phyloP scores from a whole-genome alignment of 2,888 invertebrate species.

The Brachylomia viminalis region DNA sequence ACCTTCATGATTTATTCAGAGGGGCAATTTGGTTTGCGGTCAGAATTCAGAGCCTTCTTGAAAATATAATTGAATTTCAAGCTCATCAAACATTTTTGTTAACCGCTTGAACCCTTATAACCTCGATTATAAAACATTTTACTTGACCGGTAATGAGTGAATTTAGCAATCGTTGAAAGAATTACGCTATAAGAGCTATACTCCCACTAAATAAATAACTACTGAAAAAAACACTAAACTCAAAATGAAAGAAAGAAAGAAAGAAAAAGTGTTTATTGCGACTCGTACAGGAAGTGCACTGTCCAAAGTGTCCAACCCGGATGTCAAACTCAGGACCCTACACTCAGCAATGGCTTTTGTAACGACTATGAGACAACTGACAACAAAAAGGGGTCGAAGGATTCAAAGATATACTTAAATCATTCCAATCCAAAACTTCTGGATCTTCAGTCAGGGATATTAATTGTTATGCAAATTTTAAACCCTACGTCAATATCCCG shows the following conservation, averaged over 20 bases:
- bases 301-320: neutral
- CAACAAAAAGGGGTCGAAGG: neutral
- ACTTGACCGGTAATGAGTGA: neutral
- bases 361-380: neutral
- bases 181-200: no score
- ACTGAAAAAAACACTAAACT: no score
- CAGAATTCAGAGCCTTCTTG: conserved; percentile 27
- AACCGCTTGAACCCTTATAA: conserved; percentile 26
- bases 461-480: neutral
- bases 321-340: neutral
- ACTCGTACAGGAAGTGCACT: no score
- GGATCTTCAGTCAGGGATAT: neutral
- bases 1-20: conserved; percentile 53
- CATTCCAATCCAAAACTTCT: neutral
- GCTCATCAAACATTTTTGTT: conserved; percentile 30
- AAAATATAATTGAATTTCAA: conserved; percentile 49
- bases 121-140: conserved; percentile 7
- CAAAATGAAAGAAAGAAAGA: no score
- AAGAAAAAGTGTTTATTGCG: no score
- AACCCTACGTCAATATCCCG: no score
- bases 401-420: neutral
- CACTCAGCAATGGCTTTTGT: neutral
- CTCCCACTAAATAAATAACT: neutral
- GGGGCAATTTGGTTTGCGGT: conserved; percentile 47
- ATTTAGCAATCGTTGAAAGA: neutral